Base-by-base conservation (phyloP, 2,113 vertebrate species). In the Girardinichthys multiradiatus region DNA sequence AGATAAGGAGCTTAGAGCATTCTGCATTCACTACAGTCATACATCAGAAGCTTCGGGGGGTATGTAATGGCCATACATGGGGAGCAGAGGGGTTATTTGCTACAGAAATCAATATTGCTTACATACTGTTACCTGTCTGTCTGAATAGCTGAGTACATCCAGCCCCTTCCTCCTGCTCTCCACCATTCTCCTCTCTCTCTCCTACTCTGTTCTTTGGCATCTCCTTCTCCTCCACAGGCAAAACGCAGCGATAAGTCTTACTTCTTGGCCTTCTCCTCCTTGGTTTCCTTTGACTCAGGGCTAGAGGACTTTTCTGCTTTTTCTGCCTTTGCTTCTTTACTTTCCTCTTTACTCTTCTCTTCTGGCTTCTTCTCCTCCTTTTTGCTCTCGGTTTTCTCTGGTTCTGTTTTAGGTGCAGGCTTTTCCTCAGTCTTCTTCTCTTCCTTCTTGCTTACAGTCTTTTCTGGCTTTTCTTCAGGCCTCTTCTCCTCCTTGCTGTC, bases 251-350 rank as follows among this genome's bases (percentile, higher is more conserved):
- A 76, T 91, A 72, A 87, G 74, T 10, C 69, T 91, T 77, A 93
- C 90, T 95, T 95, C 87, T 95, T 81, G 24, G 86, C 68, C 82
- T 94, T 94, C 65, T 94, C 93, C 14, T 95, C 94, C 59, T 89
- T 94, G 74, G 84, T 90, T 4, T 95, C 94, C 85, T 94, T 95
- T 28, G 93, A 77, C 35, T 96, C 95, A 1, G 94, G 94, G 85
- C 93, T 86, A 27, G 95, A 95, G 17, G 95, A 94, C 68, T 96
- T 96, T 73, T 96, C 95, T 1, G 64, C 90, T 77, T 94, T 96
- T 62, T 93, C 96, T 0, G 45, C 64, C 6, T 95, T 89, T 4
- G 61, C 65, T 31, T 90, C 91, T 62, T 73, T 77, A 0, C 83
- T 77, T 51, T 89, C 70, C 12, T 82, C 85, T 82, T 89, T 94